Base-by-base conservation (phyloP, 2,797 vertebrate genomes). In the Crenuchus spilurus region DNA sequence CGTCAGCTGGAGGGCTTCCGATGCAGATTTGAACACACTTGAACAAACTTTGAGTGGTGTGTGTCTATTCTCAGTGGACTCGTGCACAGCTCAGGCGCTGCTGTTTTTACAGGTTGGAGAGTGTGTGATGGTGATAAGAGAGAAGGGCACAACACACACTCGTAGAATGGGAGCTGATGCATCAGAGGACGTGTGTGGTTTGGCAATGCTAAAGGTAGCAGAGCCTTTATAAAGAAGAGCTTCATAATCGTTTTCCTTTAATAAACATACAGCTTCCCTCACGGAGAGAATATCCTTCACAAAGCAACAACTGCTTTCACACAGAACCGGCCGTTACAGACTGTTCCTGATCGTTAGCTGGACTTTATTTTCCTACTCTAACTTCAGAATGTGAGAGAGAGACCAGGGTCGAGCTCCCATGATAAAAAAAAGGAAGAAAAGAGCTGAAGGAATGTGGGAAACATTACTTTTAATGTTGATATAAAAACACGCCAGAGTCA, bases 401-500 rank as follows among this genome's bases (percentile, higher is more conserved):
- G 16, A 51, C 22, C 9, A 49, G 31, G 20, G 22, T 14, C 18
- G 35, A 57, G 13, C 55, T 67, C 72, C 20, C 54, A 75, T 61
- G 30, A 26, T 41, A 52, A 10, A 35, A 51, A 51, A 11, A 65
- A 75, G 52, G 30, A 26, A 49, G 42, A 10, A 35, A 51, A 51
- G 7, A 65, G 39, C 68, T 24, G 10, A 18, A 24, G 26, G 44
- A 26, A 31, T 52, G 54, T 70, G 49, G 41, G 51, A 72, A 72
- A 41, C 20, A 35, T 16, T 20, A 41, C 24, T 57, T 57, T 71
- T 55, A 48, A 51, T 18, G 30, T 24, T 66, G 51, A 18, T 70
- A 79, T 71, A 51, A 70, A 70, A 62, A 65, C 65, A 78, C 66
- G 24, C 35, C 60, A 70, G 55, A 74, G 57, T 35, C 33, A 78